These are phyloP conservation scores for Embidobia sp. DNA, from an alignment of 2,888 invertebrate genomes.

Conservation along the genomic window DNA sequence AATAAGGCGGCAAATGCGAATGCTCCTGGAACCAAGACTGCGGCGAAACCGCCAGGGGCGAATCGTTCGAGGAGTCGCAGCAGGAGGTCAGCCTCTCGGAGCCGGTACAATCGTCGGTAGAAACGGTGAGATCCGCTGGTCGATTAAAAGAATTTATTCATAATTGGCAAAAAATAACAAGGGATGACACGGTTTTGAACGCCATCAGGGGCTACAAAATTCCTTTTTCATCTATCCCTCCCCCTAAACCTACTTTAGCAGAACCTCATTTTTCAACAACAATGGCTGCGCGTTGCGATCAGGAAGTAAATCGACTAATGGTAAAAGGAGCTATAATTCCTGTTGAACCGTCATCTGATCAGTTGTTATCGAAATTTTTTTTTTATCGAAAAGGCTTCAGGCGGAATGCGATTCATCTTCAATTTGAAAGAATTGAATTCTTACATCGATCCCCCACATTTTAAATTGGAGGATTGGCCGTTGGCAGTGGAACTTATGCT, in stretches of 20 bases:
- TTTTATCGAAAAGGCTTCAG: conserved; percentile 22
- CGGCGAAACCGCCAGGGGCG: not conserved
- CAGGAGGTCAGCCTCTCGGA: not conserved
- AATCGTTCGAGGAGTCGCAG: not conserved
- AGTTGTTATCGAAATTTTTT: conserved; percentile 20
- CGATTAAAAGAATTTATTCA: not conserved
- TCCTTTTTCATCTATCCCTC: not conserved
- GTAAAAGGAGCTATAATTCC: not conserved
- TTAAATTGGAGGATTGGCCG: conserved; percentile 36
- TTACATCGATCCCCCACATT: conserved; percentile 23
- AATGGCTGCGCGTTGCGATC: not conserved
- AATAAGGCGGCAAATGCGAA: conserved; percentile 7
- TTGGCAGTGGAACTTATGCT: conserved; percentile 20
- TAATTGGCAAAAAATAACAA: conserved; percentile 2
- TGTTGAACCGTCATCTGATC: not conserved
- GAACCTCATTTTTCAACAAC: not conserved
- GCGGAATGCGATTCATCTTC: conserved; percentile 17
- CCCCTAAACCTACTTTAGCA: not conserved
- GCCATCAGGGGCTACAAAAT: not conserved
- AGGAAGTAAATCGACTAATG: not conserved
- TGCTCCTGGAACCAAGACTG: conserved; percentile 1
- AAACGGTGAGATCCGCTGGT: not conserved
- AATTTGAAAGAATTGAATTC: conserved; percentile 21
- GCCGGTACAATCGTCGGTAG: not conserved
- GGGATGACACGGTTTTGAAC: not conserved